phyloP scores from a whole-genome alignment of 2,113 vertebrate genomes.

The Apodemus sylvaticus region DNA sequence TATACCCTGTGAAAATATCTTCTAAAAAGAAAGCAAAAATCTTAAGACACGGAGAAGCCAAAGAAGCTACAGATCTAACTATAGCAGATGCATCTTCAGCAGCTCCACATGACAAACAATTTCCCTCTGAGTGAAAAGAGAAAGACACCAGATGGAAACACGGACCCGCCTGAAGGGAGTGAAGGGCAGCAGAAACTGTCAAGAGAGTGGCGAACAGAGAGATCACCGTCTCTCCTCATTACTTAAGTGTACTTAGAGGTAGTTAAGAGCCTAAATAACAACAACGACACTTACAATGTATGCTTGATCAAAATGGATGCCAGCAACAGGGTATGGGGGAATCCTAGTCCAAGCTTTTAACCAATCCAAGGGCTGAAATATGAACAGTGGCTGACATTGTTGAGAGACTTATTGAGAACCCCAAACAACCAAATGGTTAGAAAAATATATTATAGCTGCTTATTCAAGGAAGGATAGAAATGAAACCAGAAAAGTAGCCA shows the following conservation, averaged over 20 bases:
- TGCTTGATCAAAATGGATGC: background rate
- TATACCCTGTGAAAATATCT: background rate
- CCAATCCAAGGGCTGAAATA: background rate
- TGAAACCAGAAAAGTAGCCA: background rate
- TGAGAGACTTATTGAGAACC: background rate
- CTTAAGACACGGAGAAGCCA: background rate
- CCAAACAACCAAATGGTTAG: background rate
- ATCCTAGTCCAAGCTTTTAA: background rate
- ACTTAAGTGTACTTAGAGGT: constrained; percentile 26
- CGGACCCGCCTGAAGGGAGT: background rate
- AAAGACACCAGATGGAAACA: background rate
- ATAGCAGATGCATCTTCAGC: background rate
- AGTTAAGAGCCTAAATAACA: background rate
- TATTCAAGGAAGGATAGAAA: background rate
- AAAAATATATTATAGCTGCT: background rate
- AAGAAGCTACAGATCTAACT: background rate
- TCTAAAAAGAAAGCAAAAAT: background rate
- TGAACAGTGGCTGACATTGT: background rate
- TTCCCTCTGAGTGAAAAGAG: constrained; percentile 1
- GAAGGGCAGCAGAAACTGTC: background rate
- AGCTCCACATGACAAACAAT: background rate
- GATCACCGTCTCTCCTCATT: background rate
- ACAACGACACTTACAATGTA: background rate
- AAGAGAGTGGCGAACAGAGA: background rate
- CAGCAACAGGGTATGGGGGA: background rate